A percentile compares a stretch with the other conserved stretches of the same genome.
phyloP scores from a whole-genome alignment of 2,113 vertebrate genomes.

The Chionomys nivalis region DNA sequence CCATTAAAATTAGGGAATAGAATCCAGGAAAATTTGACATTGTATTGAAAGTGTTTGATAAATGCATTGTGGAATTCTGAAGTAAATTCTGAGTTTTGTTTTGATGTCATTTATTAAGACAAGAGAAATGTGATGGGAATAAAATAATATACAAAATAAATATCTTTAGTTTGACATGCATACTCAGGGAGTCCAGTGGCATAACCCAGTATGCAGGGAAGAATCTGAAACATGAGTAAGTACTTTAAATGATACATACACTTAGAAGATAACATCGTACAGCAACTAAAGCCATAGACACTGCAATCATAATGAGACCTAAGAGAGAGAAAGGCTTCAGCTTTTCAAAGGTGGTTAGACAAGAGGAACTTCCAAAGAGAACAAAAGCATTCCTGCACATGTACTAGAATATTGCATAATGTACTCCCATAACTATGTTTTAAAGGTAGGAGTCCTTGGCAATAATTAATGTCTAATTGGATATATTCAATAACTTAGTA shows the following conservation, averaged over 20 bases:
- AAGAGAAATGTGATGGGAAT: neutral
- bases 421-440: neutral
- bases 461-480: neutral
- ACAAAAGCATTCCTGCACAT: neutral
- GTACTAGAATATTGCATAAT: neutral
- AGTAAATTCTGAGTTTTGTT: neutral
- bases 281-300: neutral
- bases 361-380: neutral
- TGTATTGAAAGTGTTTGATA: neutral
- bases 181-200: neutral
- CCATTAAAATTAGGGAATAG: neutral
- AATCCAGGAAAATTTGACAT: neutral
- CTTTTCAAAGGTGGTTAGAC: neutral
- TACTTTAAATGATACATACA: neutral
- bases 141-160: neutral
- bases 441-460: neutral
- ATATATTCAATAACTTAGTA: conserved; percentile 16
- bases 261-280: neutral
- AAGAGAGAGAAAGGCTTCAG: neutral
- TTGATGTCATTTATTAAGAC: neutral
- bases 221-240: neutral
- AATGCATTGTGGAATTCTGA: neutral
- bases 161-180: neutral
- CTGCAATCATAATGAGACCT: neutral
- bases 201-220: neutral